Base-by-base conservation (phyloP, 2,797 vertebrate species). In the Sebastes jordani region DNA sequence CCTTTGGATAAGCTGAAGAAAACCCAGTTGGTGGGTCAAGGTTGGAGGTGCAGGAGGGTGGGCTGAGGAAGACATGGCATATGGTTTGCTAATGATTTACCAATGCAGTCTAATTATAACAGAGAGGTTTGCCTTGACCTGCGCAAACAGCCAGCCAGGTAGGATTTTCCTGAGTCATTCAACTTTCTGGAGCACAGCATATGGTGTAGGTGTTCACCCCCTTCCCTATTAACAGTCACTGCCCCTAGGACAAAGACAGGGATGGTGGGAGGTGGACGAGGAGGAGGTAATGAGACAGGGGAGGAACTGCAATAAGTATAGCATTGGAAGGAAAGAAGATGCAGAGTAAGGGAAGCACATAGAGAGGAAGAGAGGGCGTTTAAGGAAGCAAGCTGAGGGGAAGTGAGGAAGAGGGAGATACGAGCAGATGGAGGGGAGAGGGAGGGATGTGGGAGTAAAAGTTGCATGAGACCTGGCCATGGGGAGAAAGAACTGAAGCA, bases 391-490 rank as follows among this genome's bases (percentile, higher is more conserved):
- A 81, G 78, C 32, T 60, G 69, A 75, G 69, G 78, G 60, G 30
- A 86, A 83, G 76, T 34, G 60, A 80, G 78, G 65, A 79, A 69
- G 69, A 78, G 71, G 63, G 76, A 63, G 76, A 86, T 77, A 46
- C 25, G 30, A 90, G 86, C 89, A 94, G 92, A 94, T 89, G 92
- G 91, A 91, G 85, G 62, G 80, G 56, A 83, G 75, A 84, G 56
- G 71, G 85, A 89, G 83, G 78, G 80, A 88, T 38, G 81, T 87
- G 89, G 76, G 86, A 92, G 89, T 95, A 93, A 94, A 94, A 95
- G 91, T 94, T 95, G 90, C 89, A 94, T 94, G 93, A 94, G 89
- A 91, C 89, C 84, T 85, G 87, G 85, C 91, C 87, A 91, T 76
- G 87, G 87, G 88, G 86, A 89, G 88, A 92, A 90, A 77, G 86